Evolutionary conservation across 64 coral and sea anemone species (phyloP), one percentile per base, ranked within the genome.

Genomic region (Pachyseris speciosa): DNA sequence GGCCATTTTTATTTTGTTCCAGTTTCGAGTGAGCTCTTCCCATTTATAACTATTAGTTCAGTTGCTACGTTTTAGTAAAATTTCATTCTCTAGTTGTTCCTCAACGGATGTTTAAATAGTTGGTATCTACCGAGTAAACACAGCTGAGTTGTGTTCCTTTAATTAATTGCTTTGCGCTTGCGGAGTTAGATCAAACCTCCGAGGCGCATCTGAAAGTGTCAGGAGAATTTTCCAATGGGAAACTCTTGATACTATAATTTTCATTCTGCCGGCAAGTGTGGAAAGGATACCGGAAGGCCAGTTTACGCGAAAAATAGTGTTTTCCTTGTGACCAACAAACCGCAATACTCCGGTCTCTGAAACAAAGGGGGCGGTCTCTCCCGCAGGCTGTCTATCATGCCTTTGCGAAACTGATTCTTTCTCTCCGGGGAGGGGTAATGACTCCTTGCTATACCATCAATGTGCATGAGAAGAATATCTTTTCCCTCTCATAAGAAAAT

Each of bases 71-170:
- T 96, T 91, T 83, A 78, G 86, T 88, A 74, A 92, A 96, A 96
- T 90, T 84, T 83, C 70, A 80, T 83, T 90, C 79, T 75, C 16
- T 65, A 67, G 61, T 83, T 80, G 83, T 88, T 92, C 71, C 91
- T 43, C 43, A 80, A 80, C 89, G 94, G 94, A 96, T 96, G 89
- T 92, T 88, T 88, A 88, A 96, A 89, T 86, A 87, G 89, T 90
- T 96, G 88, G 88, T 96, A 87, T 96, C 84, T 87, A n/a, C 22
- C 24, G 88, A 79, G 37, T 57, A 96, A 92, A 96, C 83, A 96
- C 94, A 96, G 94, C 94, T 96, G 94, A 96, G 81, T 74, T 88
- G 57, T 67, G 71, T 59, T 67, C 52, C 28, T 85, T 93, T 88
- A 80, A 83, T 96, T 92, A 92, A 96, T 96, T 96, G 81, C 37